Base-by-base conservation (phyloP, 92 coral and sea anemone genomes). In the Bergia sp. region DNA sequence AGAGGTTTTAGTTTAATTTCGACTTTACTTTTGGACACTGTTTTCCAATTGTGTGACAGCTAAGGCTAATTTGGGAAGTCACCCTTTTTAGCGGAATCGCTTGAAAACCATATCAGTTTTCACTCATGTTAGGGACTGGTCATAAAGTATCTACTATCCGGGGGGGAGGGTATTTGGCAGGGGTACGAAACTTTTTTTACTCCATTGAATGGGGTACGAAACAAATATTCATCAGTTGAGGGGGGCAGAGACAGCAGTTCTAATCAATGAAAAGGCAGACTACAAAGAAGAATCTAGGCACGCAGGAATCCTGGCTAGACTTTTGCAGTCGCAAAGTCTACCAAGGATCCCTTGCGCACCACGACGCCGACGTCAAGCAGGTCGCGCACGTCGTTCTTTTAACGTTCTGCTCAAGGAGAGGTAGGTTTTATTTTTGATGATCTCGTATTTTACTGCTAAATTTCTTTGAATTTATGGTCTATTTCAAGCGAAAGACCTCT, bases 261-360 rank as follows among this genome's bases (percentile, higher is more conserved):
- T 36, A 72, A 37, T 72, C 76, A 73, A 73, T 73, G 77, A 73
- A 73, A 73, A 73, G 44, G 44, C 16, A 37, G 77, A 73, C 44
- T 37, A 7, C 44, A 73, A 73, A 73, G 77, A 36, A 37, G 77
- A 73, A 73, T 73, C 77, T 73, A 73, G 77, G 77, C 43, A 44
- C 77, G 44, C 77, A 73, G 77, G 42, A 73, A 37, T 73, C 41
- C 77, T 73, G 77, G 44, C 43, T 73, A 37, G 43, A 73, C 78
- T 73, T 73, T 73, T 73, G 44, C 78, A 15, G 45, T 72, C 21
- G 78, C 69, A 73, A 73, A 9, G 47, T 73, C 43, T 73, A 73
- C 47, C 78, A 47, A 73, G 47, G 78, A 73, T 73, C 45, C 78
- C 16, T 73, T 38, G 78, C 78, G 43, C 7, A 73, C 78, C 43